Evolutionary conservation across 2,888 invertebrate species (phyloP).

Genomic region (Aphidoletes aphidimyza): DNA sequence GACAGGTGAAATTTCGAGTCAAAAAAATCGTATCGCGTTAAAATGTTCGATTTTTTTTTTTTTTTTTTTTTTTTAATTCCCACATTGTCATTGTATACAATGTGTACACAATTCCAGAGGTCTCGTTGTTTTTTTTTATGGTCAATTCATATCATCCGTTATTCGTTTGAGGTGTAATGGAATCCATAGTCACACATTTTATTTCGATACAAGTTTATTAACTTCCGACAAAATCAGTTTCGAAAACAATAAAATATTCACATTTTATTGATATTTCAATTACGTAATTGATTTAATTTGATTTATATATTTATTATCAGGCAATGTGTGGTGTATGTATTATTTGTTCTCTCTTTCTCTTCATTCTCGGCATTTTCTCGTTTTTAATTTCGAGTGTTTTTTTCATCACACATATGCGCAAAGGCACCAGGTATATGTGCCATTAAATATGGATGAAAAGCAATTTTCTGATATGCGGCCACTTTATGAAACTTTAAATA

Average conservation of each 20-base stretch:
- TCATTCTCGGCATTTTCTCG: not conserved
- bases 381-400: not conserved
- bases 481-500: slow-evolving; percentile 39
- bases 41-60: too few species aligned
- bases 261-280: slow-evolving; percentile 38
- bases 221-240: not conserved
- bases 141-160: too few species aligned
- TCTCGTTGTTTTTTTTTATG: too few species aligned
- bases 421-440: too few species aligned
- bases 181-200: not conserved
- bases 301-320: not conserved
- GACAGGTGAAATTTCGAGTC: too few species aligned
- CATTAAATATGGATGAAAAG: not conserved
- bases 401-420: not conserved
- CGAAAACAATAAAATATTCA: slow-evolving; percentile 14
- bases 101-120: too few species aligned
- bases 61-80: too few species aligned
- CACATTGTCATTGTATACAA: too few species aligned
- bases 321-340: not conserved
- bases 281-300: slow-evolving; percentile 50
- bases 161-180: too few species aligned
- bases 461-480: not conserved
- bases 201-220: not conserved
- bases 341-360: not conserved
- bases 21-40: too few species aligned